Base-by-base conservation (phyloP, 2,113 vertebrate species). In the Hepsetus odoe region DNA sequence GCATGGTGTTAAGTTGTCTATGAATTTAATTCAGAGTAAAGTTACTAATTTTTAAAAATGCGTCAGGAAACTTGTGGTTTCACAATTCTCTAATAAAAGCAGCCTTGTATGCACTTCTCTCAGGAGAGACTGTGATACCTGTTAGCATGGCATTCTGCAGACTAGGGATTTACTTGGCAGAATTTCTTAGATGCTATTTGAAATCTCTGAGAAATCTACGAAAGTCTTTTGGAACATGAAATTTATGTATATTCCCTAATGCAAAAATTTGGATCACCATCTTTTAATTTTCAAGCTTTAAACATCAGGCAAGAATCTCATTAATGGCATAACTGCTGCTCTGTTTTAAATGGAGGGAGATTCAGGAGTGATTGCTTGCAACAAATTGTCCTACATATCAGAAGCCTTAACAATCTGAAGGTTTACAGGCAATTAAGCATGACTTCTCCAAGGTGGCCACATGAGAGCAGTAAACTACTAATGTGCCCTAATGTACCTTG, bases 381-480 rank as follows among this genome's bases (percentile, higher is more conserved):
- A 62, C 20, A 6, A 38, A 38, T 3, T 38, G 20, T 33, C 5
- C 32, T 9, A 0, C 32, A 58, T 38, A 1, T 16, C 16, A 6
- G 1, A 72, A 3, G 22, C 16, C 11, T 64, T 62, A 40, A 22
- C 2, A 20, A 0, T 18, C 30, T 35, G 32, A 35, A 56, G 11
- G 13, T 8, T 55, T 70, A 53, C 51, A 3, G 9, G n/a, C 32
- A 38, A 56, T 9, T 51, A 35, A 51, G n/a, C 33, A 18, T 59
- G 55, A 53, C 53, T 61, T 76, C 53, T 70, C 65, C 28, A 28
- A 44, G 16, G 46, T 59, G 77, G 32, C 77, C 72, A 83, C 59
- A 79, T 66, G 77, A 51, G 76, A 75, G 76, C 81, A 75, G 76
- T 65, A 74, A 55, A 30, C 26, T 53, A 71, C n/a, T n/a, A n/a